Evolutionary conservation across 1,140 invertebrate species (phyloP).

Genomic region (Schmidtea mediterranea): DNA sequence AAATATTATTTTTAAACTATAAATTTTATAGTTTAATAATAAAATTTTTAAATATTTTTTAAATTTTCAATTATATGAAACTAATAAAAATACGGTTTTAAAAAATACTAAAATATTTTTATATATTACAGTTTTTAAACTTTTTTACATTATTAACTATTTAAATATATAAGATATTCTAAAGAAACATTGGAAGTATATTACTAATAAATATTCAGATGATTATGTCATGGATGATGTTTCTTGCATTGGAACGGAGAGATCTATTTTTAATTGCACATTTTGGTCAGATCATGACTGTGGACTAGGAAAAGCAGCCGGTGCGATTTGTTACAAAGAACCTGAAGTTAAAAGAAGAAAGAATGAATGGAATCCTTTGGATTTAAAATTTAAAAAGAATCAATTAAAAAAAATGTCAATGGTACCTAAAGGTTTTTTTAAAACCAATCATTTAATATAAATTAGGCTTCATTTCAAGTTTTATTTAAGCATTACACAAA

Average conservation of each 20-base stretch:
- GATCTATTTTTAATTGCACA: conserved; percentile 39
- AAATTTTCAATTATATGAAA: too few species aligned
- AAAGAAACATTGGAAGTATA: too few species aligned
- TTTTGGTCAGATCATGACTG: conserved; percentile 59
- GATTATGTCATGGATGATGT: conserved; percentile 46
- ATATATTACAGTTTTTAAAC: too few species aligned
- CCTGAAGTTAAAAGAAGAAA: background rate
- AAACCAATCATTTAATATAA: background rate
- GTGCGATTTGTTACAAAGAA: conserved; percentile 37
- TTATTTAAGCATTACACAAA: too few species aligned
- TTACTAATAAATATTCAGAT: background rate
- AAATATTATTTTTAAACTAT: too few species aligned
- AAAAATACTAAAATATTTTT: too few species aligned
- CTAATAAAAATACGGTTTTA: too few species aligned
- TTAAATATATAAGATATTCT: too few species aligned
- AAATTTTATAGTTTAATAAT: too few species aligned
- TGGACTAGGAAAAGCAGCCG: conserved; percentile 42
- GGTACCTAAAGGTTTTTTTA: background rate
- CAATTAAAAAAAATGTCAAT: background rate
- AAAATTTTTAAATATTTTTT: too few species aligned
- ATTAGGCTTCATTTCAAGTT: background rate
- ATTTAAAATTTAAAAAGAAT: background rate
- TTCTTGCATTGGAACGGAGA: conserved; percentile 49
- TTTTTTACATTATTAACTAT: too few species aligned
- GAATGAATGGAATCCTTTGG: background rate